phyloP scores from a whole-genome alignment of 2,888 invertebrate genomes.

The Nephrocerus scutellatus region DNA sequence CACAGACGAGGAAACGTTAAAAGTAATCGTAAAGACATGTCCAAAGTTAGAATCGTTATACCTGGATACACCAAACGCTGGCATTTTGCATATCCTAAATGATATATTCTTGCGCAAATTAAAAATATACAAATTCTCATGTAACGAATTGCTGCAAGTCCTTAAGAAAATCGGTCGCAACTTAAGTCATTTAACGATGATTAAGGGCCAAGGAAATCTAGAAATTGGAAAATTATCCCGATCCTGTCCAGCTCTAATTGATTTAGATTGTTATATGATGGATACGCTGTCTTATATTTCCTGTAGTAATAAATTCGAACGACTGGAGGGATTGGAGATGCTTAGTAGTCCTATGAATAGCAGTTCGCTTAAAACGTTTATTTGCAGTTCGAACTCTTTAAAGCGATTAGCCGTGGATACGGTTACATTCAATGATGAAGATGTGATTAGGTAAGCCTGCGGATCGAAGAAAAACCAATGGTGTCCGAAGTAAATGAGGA shows the following conservation, averaged over 20 bases:
- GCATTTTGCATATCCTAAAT: conserved; percentile 35
- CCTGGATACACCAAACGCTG: conserved; percentile 56
- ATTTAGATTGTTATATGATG: conserved; percentile 61
- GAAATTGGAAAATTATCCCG: conserved; percentile 56
- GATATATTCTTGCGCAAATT: conserved; percentile 50
- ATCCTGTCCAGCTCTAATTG: conserved; percentile 54
- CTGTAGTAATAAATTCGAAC: conserved; percentile 54
- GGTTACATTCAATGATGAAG: conserved; percentile 60
- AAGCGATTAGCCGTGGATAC: conserved; percentile 61
- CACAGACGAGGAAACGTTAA: conserved; percentile 55
- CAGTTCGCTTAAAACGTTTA: conserved; percentile 53
- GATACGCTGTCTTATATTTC: conserved; percentile 53
- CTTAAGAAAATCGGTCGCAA: conserved; percentile 53
- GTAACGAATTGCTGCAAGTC: conserved; percentile 55
- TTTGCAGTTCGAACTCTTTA: conserved; percentile 56
- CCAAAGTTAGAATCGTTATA: conserved; percentile 60
- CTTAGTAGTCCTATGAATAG: conserved; percentile 57
- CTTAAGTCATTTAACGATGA: conserved; percentile 54
- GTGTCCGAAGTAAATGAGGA: not conserved
- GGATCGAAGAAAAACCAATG: not conserved
- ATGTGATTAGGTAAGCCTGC: conserved; percentile 52
- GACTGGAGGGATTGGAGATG: conserved; percentile 59
- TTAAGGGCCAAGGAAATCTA: conserved; percentile 53
- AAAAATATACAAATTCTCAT: conserved; percentile 58
- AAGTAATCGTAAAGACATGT: conserved; percentile 56